Percentiles rank a stretch among this genome's conserved stretches.
Evolutionary conservation across 35 echinoderm and acorn worm genomes (phyloP).

Genomic region (Amphiura filiformis): DNA sequence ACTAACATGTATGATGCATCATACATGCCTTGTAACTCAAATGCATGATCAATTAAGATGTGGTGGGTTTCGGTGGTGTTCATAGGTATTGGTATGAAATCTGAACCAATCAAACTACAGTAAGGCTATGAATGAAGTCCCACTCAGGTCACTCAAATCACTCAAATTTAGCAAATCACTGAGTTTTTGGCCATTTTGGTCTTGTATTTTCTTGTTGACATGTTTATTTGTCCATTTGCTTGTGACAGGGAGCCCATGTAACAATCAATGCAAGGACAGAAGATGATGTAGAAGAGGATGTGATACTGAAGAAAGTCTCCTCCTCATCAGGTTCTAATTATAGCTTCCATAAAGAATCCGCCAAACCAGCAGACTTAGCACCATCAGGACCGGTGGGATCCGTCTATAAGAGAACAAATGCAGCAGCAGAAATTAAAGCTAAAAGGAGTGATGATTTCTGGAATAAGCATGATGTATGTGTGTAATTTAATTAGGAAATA

Average conservation of each 20-base stretch:
- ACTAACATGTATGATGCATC: too few species aligned
- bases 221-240: background rate
- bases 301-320: conserved; percentile 70
- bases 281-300: conserved; percentile 82
- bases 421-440: conserved; percentile 72
- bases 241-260: conserved; percentile 80
- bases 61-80: too few species aligned
- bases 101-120: too few species aligned
- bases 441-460: conserved; percentile 93
- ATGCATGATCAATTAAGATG: too few species aligned
- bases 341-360: conserved; percentile 96
- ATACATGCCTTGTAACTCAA: too few species aligned
- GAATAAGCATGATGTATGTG: conserved; percentile 65
- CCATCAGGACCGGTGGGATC: conserved; percentile 67
- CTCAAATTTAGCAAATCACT: too few species aligned
- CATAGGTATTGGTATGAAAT: too few species aligned
- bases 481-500: too few species aligned
- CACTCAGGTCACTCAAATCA: too few species aligned
- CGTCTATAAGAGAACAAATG: conserved; percentile 80
- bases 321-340: conserved; percentile 96
- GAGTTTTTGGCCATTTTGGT: background rate
- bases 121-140: too few species aligned
- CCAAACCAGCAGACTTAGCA: conserved; percentile 13
- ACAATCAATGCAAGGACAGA: conserved; percentile 90
- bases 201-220: background rate